Evolutionary conservation across 2,888 invertebrate species (phyloP), one percentile per base, ranked within the genome.

Genomic region (Phyllotreta striolata): DNA sequence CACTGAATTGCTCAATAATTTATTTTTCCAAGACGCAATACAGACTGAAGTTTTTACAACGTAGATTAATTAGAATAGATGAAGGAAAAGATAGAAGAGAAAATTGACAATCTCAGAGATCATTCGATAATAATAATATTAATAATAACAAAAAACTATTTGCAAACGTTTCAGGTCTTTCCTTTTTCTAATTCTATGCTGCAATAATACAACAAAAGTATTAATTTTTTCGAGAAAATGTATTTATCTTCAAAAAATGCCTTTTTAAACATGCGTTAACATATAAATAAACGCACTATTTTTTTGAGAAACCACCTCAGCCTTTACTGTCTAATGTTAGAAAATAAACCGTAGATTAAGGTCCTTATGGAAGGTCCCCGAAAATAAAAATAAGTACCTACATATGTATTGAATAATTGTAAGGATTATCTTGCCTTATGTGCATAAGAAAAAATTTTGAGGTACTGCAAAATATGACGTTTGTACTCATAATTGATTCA

Each of bases 391-490:
- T 41, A 10, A 41, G 14, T n/a, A n/a, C 10, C 14, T 44, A 43
- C n/a, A n/a, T n/a, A 24, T 24, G 24, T 24, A 24, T 24, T 24
- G 24, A 24, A 24, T 24, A 24, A 24, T 24, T 24, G 24, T 24
- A 24, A 4, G 24, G 24, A 24, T 24, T 24, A 24, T 24, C 24
- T 24, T 24, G 24, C 24, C 24, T 3, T 24, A 24, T 3, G 44
- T 44, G 14, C 44, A 12, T 47, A 47, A 47, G 34, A 47, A 47
- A 14, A 9, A 47, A 24, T 47, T 47, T 47, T 47, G 47, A 47
- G 47, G 47, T 47, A 47, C 24, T 47, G 47, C 24, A 47, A 13
- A 47, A 47, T 47, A 47, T 47, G 47, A 47, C n/a, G 47, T 14
- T 47, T 47, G 47, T 47, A 47, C 47, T 34, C 14, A 47, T 24